Evolutionary conservation across 2,797 vertebrate species (phyloP), one percentile per base, ranked within the genome.

Genomic region (Anguilla pacifica): DNA sequence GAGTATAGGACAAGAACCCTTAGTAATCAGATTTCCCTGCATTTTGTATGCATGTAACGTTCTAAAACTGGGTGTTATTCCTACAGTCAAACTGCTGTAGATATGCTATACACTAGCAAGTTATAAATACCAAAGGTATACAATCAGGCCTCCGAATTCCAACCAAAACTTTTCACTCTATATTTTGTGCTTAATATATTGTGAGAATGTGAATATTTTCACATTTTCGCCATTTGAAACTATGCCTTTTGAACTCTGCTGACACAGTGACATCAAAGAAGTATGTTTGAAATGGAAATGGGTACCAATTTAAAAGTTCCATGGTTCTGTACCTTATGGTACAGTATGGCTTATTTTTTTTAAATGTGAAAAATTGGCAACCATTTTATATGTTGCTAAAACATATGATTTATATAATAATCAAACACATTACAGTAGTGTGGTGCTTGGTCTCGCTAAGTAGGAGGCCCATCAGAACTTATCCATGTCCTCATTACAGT

Each of bases 21-120:
- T 93, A 94, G 93, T 91, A 95, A 94, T 89, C 93, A 88, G 94
- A 94, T 95, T 95, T 96, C 92, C 93, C 92, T 92, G 93, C 93
- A 89, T 94, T 81, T 22, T 39, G 2, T 1, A 74, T 31, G 70
- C 28, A 74, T 74, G 31, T 13, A 2, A 35, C 35, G 28, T 81
- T 81, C 77, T 22, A 15, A 43, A 81, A 81, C 39, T 19, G 77
- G 77, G 77, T 35, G 31, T 35, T 35, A 74, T 28, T 25, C 25
- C 67, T n/a, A 72, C 25, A 72, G 67, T 3, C 70, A 74, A 31
- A 35, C 70, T 35, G 13, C 9, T 35, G 11, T 35, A 74, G 67
- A 70, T 17, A 35, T 35, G 31, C 11, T 11, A 74, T 74, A 3
- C 4, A 74, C 70, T 35, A 74, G n/a, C 7, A 74, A 15, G 70